phyloP scores from a whole-genome alignment of 2,797 vertebrate species.

The Macropodus opercularis region DNA sequence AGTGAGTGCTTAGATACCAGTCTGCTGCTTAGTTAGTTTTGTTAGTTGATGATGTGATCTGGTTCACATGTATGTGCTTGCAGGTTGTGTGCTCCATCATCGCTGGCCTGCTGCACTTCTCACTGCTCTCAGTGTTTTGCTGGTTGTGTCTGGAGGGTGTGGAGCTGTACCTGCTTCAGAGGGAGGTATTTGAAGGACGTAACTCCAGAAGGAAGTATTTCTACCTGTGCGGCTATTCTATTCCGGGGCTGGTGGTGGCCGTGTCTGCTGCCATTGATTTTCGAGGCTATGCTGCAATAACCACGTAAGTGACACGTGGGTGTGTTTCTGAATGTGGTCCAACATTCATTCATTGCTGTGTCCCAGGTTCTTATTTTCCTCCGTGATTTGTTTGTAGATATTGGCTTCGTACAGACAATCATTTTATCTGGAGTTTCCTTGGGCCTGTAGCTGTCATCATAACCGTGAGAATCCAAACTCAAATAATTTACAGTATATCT shows the following conservation, averaged over 20 bases:
- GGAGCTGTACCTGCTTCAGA: constrained; percentile 91
- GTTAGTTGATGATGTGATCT: not conserved
- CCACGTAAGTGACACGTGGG: constrained; percentile 59
- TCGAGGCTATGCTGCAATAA: constrained; percentile 85
- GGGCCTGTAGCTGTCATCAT: constrained; percentile 90
- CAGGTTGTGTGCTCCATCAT: constrained; percentile 91
- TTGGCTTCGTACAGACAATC: constrained; percentile 92
- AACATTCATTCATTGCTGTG: not conserved
- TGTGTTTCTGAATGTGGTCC: not conserved
- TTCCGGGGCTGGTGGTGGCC: constrained; percentile 90
- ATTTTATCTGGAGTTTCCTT: constrained; percentile 95
- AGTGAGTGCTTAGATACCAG: constrained; percentile 68
- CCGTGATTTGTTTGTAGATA: constrained; percentile 79
- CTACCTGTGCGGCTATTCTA: constrained; percentile 90
- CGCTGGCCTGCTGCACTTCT: constrained; percentile 91
- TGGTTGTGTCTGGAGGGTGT: constrained; percentile 93
- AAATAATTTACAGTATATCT: not conserved
- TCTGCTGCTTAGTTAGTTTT: too few species aligned
- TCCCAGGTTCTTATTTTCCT: constrained; percentile 2
- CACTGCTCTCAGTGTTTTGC: constrained; percentile 92
- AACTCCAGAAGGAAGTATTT: constrained; percentile 90
- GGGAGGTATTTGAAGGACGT: constrained; percentile 93
- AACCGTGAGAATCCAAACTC: constrained; percentile 78
- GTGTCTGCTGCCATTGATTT: constrained; percentile 93
- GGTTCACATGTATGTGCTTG: not conserved